Conservation (phyloP, 2,113 vertebrate genomes). For the Agapornis roseicollis region DNA sequence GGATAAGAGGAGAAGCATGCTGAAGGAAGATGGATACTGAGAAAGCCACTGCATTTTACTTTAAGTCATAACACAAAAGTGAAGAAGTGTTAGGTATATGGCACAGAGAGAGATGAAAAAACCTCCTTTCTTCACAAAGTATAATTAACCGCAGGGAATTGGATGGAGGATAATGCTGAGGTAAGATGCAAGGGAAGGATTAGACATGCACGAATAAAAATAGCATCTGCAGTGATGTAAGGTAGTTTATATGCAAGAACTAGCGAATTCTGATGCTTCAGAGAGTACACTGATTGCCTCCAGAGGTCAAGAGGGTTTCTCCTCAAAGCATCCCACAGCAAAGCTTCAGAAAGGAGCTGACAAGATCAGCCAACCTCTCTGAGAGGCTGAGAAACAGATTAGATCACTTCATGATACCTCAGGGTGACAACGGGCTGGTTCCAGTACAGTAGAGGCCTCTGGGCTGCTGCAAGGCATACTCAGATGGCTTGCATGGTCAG, state of each 20-base stretch:
- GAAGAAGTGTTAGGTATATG: neutral
- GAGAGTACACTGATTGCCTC: neutral
- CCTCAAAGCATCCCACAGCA: neutral
- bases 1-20: neutral
- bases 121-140: neutral
- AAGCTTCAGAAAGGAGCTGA: neutral
- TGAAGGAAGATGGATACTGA: neutral
- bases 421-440: neutral
- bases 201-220: slow-evolving; percentile 59
- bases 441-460: neutral
- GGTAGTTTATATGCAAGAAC: slow-evolving; percentile 44
- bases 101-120: neutral
- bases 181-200: slow-evolving; percentile 46
- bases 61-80: neutral
- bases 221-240: slow-evolving; percentile 35
- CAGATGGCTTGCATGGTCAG: neutral
- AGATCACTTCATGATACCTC: neutral
- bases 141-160: neutral
- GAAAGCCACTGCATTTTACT: neutral
- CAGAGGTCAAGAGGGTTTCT: slow-evolving; percentile 14
- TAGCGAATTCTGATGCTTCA: slow-evolving; percentile 36
- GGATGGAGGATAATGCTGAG: slow-evolving; percentile 41
- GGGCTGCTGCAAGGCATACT: neutral
- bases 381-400: neutral
- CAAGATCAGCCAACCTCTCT: neutral